phyloP scores from a whole-genome alignment of 2,888 invertebrate species.

The Amiota communis region DNA sequence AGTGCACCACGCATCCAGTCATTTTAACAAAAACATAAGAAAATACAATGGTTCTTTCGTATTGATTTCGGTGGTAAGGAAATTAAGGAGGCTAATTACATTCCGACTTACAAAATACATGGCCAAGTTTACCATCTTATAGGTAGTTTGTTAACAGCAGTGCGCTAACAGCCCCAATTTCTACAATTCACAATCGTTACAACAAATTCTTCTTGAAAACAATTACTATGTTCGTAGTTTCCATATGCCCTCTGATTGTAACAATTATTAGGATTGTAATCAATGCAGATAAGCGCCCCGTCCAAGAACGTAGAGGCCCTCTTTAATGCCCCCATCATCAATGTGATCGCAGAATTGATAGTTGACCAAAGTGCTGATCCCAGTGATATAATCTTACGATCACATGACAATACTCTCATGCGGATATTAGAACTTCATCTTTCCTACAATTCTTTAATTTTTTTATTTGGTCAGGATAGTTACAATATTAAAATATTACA shows the following conservation, averaged over 20 bases:
- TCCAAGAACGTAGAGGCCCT: background rate
- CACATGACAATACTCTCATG: no score
- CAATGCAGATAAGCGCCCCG: background rate
- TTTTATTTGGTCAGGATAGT: no score
- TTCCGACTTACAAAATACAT: background rate
- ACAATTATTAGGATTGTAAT: slow-evolving; percentile 5
- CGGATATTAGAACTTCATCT: no score
- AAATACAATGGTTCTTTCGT: slow-evolving; percentile 31
- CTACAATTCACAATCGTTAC: no score
- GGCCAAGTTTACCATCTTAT: background rate
- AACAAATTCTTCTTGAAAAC: no score
- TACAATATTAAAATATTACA: no score
- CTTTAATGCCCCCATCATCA: background rate
- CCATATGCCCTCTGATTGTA: background rate
- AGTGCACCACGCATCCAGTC: slow-evolving; percentile 15
- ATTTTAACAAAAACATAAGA: slow-evolving; percentile 23
- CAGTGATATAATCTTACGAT: no score
- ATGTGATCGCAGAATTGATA: background rate
- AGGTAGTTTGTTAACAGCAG: background rate
- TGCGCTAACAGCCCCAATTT: background rate
- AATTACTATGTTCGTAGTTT: background rate
- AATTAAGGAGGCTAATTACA: background rate
- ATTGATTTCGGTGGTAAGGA: slow-evolving; percentile 29
- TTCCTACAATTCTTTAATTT: no score
- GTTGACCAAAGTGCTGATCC: background rate